Conservation (phyloP, 1,140 invertebrate species). For the Daktulosphaira vitifoliae region DNA sequence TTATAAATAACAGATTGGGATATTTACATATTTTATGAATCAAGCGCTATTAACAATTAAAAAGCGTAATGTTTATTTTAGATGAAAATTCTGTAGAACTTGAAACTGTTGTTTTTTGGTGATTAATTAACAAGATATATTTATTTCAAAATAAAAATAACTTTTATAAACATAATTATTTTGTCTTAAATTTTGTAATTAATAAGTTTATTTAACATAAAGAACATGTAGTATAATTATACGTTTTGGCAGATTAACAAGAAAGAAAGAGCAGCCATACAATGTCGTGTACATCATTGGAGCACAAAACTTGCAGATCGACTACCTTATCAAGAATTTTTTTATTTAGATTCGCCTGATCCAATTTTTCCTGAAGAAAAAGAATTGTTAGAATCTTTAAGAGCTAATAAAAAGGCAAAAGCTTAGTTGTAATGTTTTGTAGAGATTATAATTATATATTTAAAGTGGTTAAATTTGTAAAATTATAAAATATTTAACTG, state of each 20-base stretch:
- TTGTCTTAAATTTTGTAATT: background rate
- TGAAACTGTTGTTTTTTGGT: background rate
- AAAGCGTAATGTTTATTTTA: too few species aligned
- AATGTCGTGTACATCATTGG: constrained; percentile 63
- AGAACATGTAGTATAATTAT: background rate
- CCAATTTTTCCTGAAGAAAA: constrained; percentile 36
- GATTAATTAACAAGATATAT: background rate
- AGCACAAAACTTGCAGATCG: constrained; percentile 35
- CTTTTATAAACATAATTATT: background rate
- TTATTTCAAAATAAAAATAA: background rate
- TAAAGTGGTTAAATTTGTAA: too few species aligned
- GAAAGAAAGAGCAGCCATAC: constrained; percentile 56
- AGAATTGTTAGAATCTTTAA: constrained; percentile 27
- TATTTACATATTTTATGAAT: too few species aligned
- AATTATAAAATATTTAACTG: too few species aligned
- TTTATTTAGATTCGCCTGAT: constrained; percentile 32
- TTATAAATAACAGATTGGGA: too few species aligned
- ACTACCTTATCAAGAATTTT: background rate
- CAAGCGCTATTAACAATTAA: too few species aligned
- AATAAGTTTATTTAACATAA: constrained; percentile 5
- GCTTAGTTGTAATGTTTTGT: too few species aligned
- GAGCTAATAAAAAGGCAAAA: background rate
- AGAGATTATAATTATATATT: too few species aligned
- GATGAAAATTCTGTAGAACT: too few species aligned
- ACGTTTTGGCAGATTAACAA: constrained; percentile 52